Evolutionary conservation across 2,113 vertebrate species (phyloP), one percentile per base, ranked within the genome.

Genomic region (Piaya cayana): DNA sequence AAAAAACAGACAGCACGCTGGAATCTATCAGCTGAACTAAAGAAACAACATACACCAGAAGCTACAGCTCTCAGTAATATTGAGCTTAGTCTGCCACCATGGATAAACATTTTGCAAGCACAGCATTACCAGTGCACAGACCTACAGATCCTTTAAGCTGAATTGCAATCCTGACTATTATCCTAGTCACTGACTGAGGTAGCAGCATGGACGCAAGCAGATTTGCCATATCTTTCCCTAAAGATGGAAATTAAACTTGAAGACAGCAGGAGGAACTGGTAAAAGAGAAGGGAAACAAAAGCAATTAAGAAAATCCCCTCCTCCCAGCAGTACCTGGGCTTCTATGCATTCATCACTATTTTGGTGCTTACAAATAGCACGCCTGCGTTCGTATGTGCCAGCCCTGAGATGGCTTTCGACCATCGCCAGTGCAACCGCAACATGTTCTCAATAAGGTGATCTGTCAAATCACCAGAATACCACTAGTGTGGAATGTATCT

Each of bases 81-180:
- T 29, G 34, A 86, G 81, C 63, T 86, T 78, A 81, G 85, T 43
- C 68, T 93, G 76, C 37, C n/a, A 81, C 52, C 64, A 56, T 0
- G 0, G 79, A 88, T 67, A 94, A 94, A 75, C n/a, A 49, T 86
- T 94, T 71, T 71, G 59, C 34, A 77, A 39, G 86, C 49, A 70
- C 23, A 69, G 64, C 60, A 63, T 93, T 90, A 95, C 14, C 64
- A 59, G 30, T 12, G 18, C 79, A 62, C 50, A 96, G 81, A 82
- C 42, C 81, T 89, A 86, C 43, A 91, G 81, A 93, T 85, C 84
- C 84, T 74, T 92, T 82, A 96, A 95, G 84, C 81, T 96, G 93
- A 95, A 94, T 76, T 82, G 86, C 15, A 83, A 47, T 39, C 36
- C 79, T 63, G 42, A 80, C 90, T 62, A 77, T 86, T 81, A 92